Evolutionary conservation across 2,113 vertebrate species (phyloP).

Genomic region (Nymphicus hollandicus): DNA sequence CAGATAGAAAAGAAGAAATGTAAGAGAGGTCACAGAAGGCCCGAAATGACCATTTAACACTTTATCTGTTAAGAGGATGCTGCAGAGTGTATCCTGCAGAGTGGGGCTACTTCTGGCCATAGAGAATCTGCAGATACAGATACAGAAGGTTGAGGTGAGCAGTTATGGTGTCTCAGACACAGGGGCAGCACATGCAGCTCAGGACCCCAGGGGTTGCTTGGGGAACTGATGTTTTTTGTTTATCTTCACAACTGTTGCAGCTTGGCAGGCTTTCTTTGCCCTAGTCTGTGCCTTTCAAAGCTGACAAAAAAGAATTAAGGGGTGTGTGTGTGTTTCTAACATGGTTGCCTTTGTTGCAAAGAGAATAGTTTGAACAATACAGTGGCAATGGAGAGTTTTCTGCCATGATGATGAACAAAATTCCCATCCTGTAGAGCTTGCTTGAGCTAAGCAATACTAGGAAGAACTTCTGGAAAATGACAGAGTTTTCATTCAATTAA

Average conservation of each 20-base stretch:
- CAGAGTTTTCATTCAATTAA: neutral
- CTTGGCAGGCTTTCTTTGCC: neutral
- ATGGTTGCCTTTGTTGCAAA: neutral
- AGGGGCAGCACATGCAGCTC: neutral
- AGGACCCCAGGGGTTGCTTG: neutral
- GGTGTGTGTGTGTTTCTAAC: neutral
- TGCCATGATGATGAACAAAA: neutral
- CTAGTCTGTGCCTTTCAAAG: neutral
- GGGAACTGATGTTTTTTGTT: neutral
- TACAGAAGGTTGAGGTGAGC: neutral
- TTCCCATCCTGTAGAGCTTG: neutral
- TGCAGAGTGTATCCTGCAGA: neutral
- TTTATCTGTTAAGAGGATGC: neutral
- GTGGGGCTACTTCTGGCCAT: neutral
- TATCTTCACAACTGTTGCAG: neutral
- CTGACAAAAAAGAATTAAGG: neutral
- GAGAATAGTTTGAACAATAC: neutral
- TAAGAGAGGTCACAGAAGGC: neutral
- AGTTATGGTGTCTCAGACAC: neutral
- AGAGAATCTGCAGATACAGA: neutral
- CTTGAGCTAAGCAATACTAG: neutral
- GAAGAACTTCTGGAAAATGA: neutral
- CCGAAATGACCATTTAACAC: neutral
- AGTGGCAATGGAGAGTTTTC: neutral
- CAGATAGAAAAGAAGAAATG: neutral